Percentiles rank a stretch among this genome's conserved stretches.
phyloP scores from a whole-genome alignment of 1,140 invertebrate genomes.

The Zaprionus gabonicus region DNA sequence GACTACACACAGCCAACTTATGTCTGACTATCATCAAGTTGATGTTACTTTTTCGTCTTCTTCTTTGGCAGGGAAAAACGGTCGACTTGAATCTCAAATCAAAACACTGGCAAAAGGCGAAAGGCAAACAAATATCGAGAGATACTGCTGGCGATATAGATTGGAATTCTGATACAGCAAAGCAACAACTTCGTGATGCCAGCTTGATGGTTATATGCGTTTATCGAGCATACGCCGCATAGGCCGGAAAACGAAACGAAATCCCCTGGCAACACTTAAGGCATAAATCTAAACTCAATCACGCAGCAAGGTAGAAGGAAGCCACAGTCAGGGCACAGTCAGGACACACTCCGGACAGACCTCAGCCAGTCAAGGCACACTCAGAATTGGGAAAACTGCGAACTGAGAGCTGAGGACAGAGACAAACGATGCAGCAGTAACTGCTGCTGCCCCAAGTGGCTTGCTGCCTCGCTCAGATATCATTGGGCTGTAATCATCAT shows the following conservation, averaged over 20 bases:
- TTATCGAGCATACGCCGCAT: conserved; percentile 41
- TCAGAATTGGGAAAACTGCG: too few relatives aligned
- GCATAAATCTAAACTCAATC: conserved; percentile 79
- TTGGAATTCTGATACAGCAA: conserved; percentile 9
- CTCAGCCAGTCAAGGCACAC: too few relatives aligned
- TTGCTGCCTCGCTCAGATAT: conserved; percentile 13
- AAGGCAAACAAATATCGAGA: conserved; percentile 32
- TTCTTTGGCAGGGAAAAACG: conserved; percentile 16
- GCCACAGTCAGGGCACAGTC: neutral
- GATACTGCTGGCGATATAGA: conserved; percentile 3
- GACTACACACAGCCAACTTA: neutral
- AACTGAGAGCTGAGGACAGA: conserved; percentile 31
- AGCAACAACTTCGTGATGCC: neutral
- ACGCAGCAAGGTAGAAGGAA: conserved; percentile 43
- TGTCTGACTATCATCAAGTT: conserved; percentile 15
- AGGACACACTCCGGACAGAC: too few relatives aligned
- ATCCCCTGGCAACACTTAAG: conserved; percentile 75
- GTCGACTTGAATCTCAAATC: conserved; percentile 34
- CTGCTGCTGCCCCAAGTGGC: conserved; percentile 44
- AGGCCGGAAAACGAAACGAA: conserved; percentile 47
- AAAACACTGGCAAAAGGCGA: conserved; percentile 37
- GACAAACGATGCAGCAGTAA: conserved; percentile 64
- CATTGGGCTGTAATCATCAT: conserved; percentile 55
- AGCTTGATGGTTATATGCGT: conserved; percentile 1
- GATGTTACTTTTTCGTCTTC: conserved; percentile 19